Evolutionary conservation across 1,140 invertebrate genomes (phyloP), one percentile per base, ranked within the genome.

Genomic region (Bathynomus jamesi): DNA sequence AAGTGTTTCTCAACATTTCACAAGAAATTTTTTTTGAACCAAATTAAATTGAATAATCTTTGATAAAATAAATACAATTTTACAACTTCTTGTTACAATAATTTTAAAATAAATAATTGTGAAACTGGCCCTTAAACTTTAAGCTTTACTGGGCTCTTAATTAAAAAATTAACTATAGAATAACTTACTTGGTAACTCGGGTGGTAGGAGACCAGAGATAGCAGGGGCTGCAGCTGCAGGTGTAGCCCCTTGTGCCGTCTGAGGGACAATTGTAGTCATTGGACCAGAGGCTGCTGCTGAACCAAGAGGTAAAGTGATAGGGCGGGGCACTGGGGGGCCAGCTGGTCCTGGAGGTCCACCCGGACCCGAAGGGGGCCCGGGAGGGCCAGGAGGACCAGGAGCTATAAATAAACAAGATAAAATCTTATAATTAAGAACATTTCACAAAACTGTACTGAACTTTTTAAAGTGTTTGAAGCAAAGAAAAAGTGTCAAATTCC

Each of bases 171-270:
- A n/a, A n/a, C n/a, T n/a, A n/a, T n/a, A n/a, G n/a, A 11, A 29
- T 17, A 32, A 77, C 79, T 80, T 79, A 84, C 83, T 82, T 72
- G 83, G 83, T 72, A 83, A 69, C 79, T 86, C 85, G 32, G 84
- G 71, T 17, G 75, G 75, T 29, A 76, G 31, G 21, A 76, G 69
- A 5, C 67, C 75, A 65, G 69, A 65, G 28, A 73, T 73, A 25
- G 71, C 75, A 4, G 82, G 69, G 83, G 84, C 79, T 83, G 85
- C 77, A 82, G 84, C 69, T 83, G 83, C 67, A 82, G 84, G 79
- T 83, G 84, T 80, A 83, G 84, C 71, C 28, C 67, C 67, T 61
- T 69, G 67, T 13, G 72, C 27, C 73, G 78, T 82, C 82, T 77
- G 84, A 80, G 80, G 85, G 82, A 78, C 83, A 61, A 82, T 79